Percentiles rank a stretch among this genome's conserved stretches.
Evolutionary conservation across 2,797 vertebrate species (phyloP).

Genomic region (Erithacus rubecula): DNA sequence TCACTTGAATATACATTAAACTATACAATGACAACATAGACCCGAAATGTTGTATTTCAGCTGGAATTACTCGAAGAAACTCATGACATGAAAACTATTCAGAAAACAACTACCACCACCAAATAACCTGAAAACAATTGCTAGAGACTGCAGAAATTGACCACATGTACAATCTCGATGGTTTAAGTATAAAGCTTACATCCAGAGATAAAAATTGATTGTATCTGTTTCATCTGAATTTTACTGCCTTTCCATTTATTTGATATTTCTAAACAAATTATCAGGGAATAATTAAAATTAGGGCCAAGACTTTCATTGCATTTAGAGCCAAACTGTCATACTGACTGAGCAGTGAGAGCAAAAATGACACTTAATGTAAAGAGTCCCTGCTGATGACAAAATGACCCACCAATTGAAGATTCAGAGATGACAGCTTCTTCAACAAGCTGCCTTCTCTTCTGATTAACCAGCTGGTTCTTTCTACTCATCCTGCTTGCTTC

Average conservation of each 20-base stretch:
- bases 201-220: neutral
- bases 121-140: neutral
- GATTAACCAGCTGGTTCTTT: constrained; percentile 54
- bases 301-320: constrained; percentile 19
- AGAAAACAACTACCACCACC: neutral
- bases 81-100: neutral
- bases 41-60: neutral
- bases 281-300: constrained; percentile 41
- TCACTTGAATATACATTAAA: neutral
- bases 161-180: neutral
- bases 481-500: constrained; percentile 15
- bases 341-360: constrained; percentile 47
- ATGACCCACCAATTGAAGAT: constrained; percentile 66
- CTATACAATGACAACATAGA: neutral
- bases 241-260: neutral
- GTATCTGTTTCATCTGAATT: neutral
- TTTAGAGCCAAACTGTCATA: constrained; percentile 53
- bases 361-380: constrained; percentile 61
- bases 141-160: neutral
- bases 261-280: constrained; percentile 2
- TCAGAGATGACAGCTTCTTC: constrained; percentile 57
- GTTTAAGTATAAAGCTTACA: constrained; percentile 23
- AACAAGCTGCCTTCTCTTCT: constrained; percentile 57
- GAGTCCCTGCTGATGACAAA: constrained; percentile 70
- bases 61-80: neutral